phyloP scores from a whole-genome alignment of 23 tunicate genomes.

The Pegea sp. region DNA sequence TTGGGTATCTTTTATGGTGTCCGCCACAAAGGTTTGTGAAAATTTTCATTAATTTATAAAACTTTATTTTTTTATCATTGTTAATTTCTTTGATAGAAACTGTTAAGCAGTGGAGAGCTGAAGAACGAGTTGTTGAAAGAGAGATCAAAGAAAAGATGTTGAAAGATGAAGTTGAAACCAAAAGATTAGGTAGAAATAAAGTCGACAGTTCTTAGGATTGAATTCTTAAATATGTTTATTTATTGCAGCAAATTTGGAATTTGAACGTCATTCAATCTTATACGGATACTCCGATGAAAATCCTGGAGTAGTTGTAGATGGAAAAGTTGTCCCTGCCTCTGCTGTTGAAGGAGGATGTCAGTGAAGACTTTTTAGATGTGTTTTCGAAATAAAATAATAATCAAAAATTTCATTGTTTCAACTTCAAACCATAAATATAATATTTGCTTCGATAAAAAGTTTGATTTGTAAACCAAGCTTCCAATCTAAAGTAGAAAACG shows the following conservation, averaged over 20 bases:
- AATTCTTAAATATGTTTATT: not conserved
- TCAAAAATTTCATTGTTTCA: too few relatives aligned
- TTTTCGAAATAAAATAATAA: too few relatives aligned
- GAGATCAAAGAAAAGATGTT: not conserved
- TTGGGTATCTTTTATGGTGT: not conserved
- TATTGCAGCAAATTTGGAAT: not conserved
- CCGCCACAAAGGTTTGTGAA: not conserved
- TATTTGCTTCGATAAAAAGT: too few relatives aligned
- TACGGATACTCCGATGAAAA: not conserved
- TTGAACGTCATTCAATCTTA: not conserved
- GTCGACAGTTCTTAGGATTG: too few relatives aligned
- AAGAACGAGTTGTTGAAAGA: not conserved
- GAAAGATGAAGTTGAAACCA: not conserved
- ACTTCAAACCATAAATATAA: too few relatives aligned
- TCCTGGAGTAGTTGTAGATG: not conserved
- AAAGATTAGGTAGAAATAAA: not conserved
- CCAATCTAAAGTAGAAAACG: too few relatives aligned
- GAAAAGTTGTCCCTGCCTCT: constrained; percentile 1
- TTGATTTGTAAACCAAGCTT: too few relatives aligned
- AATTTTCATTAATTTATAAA: too few relatives aligned
- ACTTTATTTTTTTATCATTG: not conserved
- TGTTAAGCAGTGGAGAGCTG: not conserved
- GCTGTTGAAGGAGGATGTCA: too few relatives aligned
- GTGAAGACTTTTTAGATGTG: too few relatives aligned
- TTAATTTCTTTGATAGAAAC: not conserved